Evolutionary conservation across 2,113 vertebrate species (phyloP).

Genomic region (Urocolius indicus): DNA sequence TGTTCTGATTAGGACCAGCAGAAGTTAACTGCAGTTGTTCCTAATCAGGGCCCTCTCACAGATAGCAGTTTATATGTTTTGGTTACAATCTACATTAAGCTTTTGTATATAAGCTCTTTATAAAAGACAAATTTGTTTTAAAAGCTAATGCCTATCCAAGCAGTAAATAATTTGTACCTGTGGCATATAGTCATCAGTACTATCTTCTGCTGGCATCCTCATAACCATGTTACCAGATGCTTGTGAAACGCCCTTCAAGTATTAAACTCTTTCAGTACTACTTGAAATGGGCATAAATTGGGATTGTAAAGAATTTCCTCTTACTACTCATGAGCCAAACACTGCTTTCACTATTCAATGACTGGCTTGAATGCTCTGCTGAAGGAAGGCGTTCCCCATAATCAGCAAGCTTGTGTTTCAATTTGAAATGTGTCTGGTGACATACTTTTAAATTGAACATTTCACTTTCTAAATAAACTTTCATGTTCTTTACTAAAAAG

Average conservation of each 20-base stretch:
- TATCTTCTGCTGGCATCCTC: background rate
- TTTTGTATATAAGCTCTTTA: background rate
- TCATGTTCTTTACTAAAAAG: background rate
- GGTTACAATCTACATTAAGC: background rate
- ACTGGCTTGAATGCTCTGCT: background rate
- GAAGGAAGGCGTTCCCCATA: background rate
- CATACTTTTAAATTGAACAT: background rate
- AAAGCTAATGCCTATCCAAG: background rate
- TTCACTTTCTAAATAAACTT: background rate
- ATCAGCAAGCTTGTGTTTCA: background rate
- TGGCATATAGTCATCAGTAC: background rate
- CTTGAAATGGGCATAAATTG: background rate
- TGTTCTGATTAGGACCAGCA: background rate
- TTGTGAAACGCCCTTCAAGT: background rate
- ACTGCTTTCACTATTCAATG: background rate
- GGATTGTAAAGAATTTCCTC: background rate
- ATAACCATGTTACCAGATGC: background rate
- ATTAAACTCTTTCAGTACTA: background rate
- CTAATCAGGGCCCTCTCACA: background rate
- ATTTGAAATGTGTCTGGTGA: background rate
- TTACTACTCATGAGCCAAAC: background rate
- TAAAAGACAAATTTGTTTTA: background rate
- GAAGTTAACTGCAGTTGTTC: background rate
- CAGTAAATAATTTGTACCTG: background rate
- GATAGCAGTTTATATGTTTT: background rate